phyloP scores from a whole-genome alignment of 2,888 invertebrate species.

The Diplazon laetatorius region DNA sequence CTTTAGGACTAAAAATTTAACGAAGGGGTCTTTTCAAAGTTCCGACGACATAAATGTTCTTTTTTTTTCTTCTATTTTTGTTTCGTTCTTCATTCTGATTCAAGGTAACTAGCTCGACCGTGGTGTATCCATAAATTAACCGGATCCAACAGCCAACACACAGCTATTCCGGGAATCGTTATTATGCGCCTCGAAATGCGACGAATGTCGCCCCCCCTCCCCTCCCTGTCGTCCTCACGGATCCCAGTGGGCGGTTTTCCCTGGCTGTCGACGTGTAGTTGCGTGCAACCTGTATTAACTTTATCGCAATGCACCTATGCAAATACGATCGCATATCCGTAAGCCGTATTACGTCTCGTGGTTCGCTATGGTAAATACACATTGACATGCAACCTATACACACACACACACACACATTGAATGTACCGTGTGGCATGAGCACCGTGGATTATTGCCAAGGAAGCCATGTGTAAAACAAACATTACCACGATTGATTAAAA shows the following conservation, averaged over 20 bases:
- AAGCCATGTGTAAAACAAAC: neutral
- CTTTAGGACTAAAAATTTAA: too few species aligned
- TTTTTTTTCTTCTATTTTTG: neutral
- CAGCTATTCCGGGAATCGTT: slow-evolving; percentile 42
- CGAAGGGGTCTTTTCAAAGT: too few species aligned
- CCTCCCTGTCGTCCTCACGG: slow-evolving; percentile 42
- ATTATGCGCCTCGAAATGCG: slow-evolving; percentile 56
- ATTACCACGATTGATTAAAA: neutral
- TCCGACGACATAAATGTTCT: too few species aligned
- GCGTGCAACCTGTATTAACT: slow-evolving; percentile 54
- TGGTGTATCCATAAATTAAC: slow-evolving; percentile 24
- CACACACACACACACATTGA: too few species aligned
- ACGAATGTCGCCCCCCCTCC: slow-evolving; percentile 57
- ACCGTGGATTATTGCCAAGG: neutral
- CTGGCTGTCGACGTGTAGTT: slow-evolving; percentile 7
- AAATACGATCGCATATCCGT: slow-evolving; percentile 66
- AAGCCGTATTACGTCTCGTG: neutral
- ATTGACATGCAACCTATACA: slow-evolving; percentile 15
- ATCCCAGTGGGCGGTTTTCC: slow-evolving; percentile 11
- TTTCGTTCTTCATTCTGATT: slow-evolving; percentile 33
- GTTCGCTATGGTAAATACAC: slow-evolving; percentile 16
- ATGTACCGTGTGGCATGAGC: neutral
- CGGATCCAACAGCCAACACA: slow-evolving; percentile 13
- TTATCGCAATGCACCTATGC: slow-evolving; percentile 68
- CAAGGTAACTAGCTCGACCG: slow-evolving; percentile 17